Evolutionary conservation across 1,140 invertebrate species (phyloP), one percentile per base, ranked within the genome.

Genomic region (Papilio polyxenes): DNA sequence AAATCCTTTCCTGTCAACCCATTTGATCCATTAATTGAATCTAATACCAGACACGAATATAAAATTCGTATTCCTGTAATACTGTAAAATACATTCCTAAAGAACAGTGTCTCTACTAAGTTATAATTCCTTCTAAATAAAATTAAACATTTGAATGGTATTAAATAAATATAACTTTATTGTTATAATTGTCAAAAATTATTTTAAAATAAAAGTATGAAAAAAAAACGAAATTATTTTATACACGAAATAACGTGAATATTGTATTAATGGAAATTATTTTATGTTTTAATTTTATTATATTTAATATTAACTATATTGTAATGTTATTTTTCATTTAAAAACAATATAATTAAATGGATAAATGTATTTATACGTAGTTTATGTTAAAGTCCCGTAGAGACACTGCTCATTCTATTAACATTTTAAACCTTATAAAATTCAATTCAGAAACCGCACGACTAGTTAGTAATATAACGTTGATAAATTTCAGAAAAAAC

Each of bases 401-500:
- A 72, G 65, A 72, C 31, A 72, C 65, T 37, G 65, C 20, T 40
- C 11, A 49, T 23, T 83, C 84, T 81, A 78, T 62, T 69, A 53
- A 59, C 72, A 75, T 83, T 44, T 62, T 82, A 76, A 84, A 85
- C 87, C 84, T 80, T 80, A 80, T 85, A 82, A 75, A 84, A 82
- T 78, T 79, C 82, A 82, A 83, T 87, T 83, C 82, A 87, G 85
- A 88, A 89, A 88, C 86, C 85, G 86, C 89, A 91, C 86, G 88
- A 91, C 90, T 91, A 93, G 86, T 83, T 91, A 91, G 84, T 90
- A 91, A 82, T 87, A 88, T 90, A 93, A 94, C 92, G 87, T 93
- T 93, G 90, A 94, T 93, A 93, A 93, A 94, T 92, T 94, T 94
- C 90, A 92, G 92, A 93, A 92, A 31, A 93, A 93, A 87, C 92